A percentile compares a stretch with the other conserved stretches of the same genome.
Conservation (phyloP, 2,888 invertebrate genomes). For the Mellilla xanthometata region DNA sequence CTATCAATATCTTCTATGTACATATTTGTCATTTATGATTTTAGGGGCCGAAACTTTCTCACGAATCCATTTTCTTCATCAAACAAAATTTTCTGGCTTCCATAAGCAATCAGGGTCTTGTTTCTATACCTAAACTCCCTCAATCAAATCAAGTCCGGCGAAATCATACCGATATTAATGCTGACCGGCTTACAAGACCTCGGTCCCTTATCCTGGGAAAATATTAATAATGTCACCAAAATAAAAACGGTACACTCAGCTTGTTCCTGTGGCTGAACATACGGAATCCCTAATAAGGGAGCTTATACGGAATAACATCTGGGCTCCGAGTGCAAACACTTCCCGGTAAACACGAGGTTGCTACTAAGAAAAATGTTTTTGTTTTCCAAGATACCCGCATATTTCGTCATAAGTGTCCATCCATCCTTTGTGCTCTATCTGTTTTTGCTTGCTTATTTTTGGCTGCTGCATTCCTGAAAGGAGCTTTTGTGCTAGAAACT, state of each 20-base stretch:
- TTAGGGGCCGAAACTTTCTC: too few relatives aligned
- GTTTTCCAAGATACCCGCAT: slow-evolving; percentile 60
- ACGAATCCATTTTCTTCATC: neutral
- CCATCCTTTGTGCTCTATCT: slow-evolving; percentile 36
- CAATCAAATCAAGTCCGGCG: slow-evolving; percentile 19
- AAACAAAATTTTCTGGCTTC: too few relatives aligned
- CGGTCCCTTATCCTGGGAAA: slow-evolving; percentile 37
- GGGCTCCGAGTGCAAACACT: slow-evolving; percentile 76
- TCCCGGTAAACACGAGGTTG: slow-evolving; percentile 71
- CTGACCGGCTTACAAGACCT: slow-evolving; percentile 26
- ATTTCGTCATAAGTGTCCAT: slow-evolving; percentile 57
- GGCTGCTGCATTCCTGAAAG: neutral
- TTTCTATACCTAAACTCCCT: slow-evolving; percentile 19
- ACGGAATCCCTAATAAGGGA: slow-evolving; percentile 78
- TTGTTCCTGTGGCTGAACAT: slow-evolving; percentile 59
- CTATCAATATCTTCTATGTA: too few relatives aligned
- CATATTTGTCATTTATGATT: too few relatives aligned
- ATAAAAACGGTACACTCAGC: slow-evolving; percentile 62
- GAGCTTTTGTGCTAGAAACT: neutral
- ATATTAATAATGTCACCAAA: slow-evolving; percentile 68
- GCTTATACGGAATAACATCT: slow-evolving; percentile 80
- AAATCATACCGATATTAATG: slow-evolving; percentile 25
- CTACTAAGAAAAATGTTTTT: slow-evolving; percentile 75
- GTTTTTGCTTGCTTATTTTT: slow-evolving; percentile 20
- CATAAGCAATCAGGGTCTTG: slow-evolving; percentile 8